Conservation (phyloP, 2,113 vertebrate genomes). For the Brachirus orientalis region DNA sequence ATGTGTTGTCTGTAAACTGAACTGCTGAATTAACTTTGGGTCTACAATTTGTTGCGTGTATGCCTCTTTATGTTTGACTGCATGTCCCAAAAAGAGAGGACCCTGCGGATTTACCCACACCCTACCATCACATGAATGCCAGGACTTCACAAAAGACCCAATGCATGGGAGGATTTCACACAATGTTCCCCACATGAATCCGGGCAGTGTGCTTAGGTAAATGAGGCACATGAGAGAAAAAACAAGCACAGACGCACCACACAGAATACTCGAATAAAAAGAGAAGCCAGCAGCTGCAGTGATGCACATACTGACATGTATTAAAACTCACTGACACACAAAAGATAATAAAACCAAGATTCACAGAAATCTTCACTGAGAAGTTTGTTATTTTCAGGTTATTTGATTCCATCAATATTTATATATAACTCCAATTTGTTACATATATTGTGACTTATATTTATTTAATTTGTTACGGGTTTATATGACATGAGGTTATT, state of each 20-base stretch:
- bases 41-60: conserved; percentile 9
- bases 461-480: too few species aligned
- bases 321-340: neutral
- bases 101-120: conserved; percentile 2
- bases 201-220: conserved; percentile 49
- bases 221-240: conserved; percentile 58
- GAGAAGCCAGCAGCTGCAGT: conserved; percentile 37
- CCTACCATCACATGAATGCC: conserved; percentile 55
- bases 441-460: too few species aligned
- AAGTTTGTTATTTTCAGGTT: too few species aligned
- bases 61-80: conserved; percentile 33
- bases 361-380: neutral
- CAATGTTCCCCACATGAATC: conserved; percentile 53
- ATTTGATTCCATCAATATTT: neutral
- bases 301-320: conserved; percentile 9
- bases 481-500: too few species aligned
- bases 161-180: conserved; percentile 41
- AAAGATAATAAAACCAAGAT: neutral
- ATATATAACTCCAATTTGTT: too few species aligned
- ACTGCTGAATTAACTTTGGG: neutral
- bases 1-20: conserved; percentile 16
- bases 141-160: conserved; percentile 49
- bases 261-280: too few species aligned
- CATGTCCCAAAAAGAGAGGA: conserved; percentile 37
- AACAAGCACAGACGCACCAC: too few species aligned